phyloP scores from a whole-genome alignment of 1,140 invertebrate species.

The Mesaphorura yosii region DNA sequence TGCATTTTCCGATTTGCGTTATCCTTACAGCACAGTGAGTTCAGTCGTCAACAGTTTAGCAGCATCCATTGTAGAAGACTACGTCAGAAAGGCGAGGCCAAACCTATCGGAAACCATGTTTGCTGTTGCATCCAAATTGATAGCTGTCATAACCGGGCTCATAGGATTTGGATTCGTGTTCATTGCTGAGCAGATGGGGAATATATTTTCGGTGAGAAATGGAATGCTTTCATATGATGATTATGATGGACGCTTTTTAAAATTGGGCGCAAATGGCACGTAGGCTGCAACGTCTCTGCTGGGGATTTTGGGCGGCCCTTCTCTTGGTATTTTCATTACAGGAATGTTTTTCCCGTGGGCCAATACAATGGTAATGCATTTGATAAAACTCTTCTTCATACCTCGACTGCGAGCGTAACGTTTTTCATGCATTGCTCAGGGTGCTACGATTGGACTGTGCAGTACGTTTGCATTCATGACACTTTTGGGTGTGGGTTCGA shows the following conservation, averaged over 20 bases:
- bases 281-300: conserved; percentile 25
- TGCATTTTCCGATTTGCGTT: background rate
- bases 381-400: background rate
- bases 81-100: conserved; percentile 42
- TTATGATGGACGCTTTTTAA: no score
- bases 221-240: no score
- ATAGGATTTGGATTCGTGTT: conserved; percentile 21
- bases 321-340: conserved; percentile 57
- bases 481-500: conserved; percentile 67
- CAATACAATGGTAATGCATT: conserved; percentile 41
- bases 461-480: conserved; percentile 54
- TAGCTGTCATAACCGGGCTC: conserved; percentile 9
- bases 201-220: conserved; percentile 25
- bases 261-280: no score
- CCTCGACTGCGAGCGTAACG: no score
- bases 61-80: conserved; percentile 72
- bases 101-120: conserved; percentile 10
- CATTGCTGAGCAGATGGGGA: conserved; percentile 27
- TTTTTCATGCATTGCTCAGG: conserved; percentile 35
- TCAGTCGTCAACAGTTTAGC: conserved; percentile 70
- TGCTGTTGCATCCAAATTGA: conserved; percentile 11
- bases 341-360: conserved; percentile 56
- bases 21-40: conserved; percentile 64
- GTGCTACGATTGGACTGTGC: conserved; percentile 53
- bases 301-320: conserved; percentile 52